Evolutionary conservation across 2,888 invertebrate species (phyloP).

Genomic region (Mantis religiosa): DNA sequence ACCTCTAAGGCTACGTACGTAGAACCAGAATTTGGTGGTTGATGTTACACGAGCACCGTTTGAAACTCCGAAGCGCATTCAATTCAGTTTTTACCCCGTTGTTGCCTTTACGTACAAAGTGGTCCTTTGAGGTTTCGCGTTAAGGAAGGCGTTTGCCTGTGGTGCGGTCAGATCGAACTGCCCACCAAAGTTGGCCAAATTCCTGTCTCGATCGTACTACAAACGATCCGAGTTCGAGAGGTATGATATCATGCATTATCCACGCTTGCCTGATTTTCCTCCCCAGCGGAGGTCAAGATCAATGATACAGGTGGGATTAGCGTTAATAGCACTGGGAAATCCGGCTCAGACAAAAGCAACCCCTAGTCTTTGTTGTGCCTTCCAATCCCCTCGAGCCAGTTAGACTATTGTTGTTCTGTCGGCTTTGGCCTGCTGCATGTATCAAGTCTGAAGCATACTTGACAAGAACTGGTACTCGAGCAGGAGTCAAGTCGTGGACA

Average conservation of each 20-base stretch:
- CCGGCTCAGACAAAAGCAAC: not conserved
- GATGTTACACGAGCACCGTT: no score
- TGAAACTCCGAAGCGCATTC: no score
- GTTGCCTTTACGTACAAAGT: no score
- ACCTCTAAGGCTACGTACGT: no score
- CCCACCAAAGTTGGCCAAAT: no score
- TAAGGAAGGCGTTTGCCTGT: no score
- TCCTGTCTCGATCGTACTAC: not conserved
- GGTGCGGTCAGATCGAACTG: no score
- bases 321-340: not conserved
- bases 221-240: not conserved
- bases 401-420: not conserved
- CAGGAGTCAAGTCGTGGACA: no score
- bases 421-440: not conserved
- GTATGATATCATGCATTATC: not conserved
- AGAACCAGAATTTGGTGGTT: no score
- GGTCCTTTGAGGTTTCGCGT: no score
- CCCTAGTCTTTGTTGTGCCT: not conserved
- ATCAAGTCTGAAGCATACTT: not conserved
- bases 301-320: not conserved
- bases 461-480: not conserved
- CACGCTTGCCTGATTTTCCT: not conserved
- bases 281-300: not conserved
- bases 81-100: no score
- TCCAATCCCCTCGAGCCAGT: not conserved